These are phyloP conservation scores for Drosophila antonietae DNA, from an alignment of 2,888 invertebrate genomes.

Conservation along the genomic window DNA sequence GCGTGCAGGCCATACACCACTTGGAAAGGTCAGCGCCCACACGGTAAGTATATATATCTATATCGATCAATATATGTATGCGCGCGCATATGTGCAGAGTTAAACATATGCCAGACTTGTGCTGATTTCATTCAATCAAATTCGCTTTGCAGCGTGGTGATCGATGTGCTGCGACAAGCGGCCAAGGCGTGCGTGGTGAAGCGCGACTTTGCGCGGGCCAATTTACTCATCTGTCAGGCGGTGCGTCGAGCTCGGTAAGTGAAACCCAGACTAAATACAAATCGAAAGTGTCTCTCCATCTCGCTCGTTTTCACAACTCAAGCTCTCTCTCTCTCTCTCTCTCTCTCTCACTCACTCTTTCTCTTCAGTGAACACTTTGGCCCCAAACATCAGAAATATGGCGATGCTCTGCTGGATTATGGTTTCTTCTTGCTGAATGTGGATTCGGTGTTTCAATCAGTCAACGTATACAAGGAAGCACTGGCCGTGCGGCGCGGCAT, in stretches of 20 bases:
- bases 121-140: constrained; percentile 1
- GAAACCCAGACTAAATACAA: background rate
- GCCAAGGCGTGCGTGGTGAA: constrained; percentile 96
- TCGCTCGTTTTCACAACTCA: constrained; percentile 1
- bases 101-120: background rate
- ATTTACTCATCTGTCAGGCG: constrained; percentile 92
- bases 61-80: background rate
- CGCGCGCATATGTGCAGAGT: background rate
- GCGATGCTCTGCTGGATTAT: constrained; percentile 94
- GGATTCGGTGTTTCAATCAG: constrained; percentile 93
- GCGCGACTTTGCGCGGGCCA: constrained; percentile 92
- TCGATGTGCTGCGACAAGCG: constrained; percentile 94
- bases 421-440: constrained; percentile 96
- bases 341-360: background rate
- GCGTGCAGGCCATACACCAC: constrained; percentile 90
- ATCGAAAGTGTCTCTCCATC: background rate
- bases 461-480: constrained; percentile 93
- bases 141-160: constrained; percentile 86
- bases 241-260: constrained; percentile 86
- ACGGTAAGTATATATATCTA: constrained; percentile 84
- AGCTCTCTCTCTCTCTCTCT: background rate
- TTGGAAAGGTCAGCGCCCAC: constrained; percentile 88
- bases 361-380: constrained; percentile 85
- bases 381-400: constrained; percentile 91
- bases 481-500: constrained; percentile 90